Evolutionary conservation across 2,888 invertebrate genomes (phyloP).

Genomic region (Leptinotarsa haldemani): DNA sequence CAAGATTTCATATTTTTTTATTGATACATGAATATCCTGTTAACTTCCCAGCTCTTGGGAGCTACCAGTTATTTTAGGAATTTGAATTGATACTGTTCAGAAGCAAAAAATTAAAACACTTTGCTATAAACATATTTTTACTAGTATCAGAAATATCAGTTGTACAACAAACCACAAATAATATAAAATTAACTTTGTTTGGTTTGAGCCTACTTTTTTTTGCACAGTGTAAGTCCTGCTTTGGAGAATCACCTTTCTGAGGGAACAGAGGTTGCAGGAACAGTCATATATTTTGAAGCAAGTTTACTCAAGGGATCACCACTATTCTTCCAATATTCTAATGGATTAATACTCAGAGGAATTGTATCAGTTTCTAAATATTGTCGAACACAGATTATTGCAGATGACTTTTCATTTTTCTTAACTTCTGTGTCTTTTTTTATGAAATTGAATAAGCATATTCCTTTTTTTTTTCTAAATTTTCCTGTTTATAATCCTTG

Average conservation of each 20-base stretch:
- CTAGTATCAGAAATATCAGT: not conserved
- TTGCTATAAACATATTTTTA: too few relatives aligned
- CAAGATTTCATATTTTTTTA: too few relatives aligned
- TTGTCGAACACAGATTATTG: constrained; percentile 19
- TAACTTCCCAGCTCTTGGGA: too few relatives aligned
- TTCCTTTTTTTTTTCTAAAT: not conserved
- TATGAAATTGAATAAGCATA: not conserved
- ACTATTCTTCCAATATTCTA: constrained; percentile 17
- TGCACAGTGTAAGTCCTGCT: constrained; percentile 20
- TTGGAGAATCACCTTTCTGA: constrained; percentile 25
- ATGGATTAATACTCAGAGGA: constrained; percentile 11
- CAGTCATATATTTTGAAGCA: constrained; percentile 6
- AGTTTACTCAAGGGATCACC: constrained; percentile 3
- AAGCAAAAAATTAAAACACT: too few relatives aligned
- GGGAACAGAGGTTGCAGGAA: constrained; percentile 24
- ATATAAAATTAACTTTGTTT: constrained; percentile 25
- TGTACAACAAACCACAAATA: constrained; percentile 20
- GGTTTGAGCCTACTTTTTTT: constrained; percentile 21
- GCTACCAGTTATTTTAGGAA: too few relatives aligned
- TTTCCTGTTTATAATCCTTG: not conserved
- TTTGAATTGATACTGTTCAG: too few relatives aligned
- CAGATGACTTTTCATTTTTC: constrained; percentile 2
- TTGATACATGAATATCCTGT: too few relatives aligned
- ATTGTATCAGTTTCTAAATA: constrained; percentile 17
- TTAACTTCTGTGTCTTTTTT: not conserved